These are phyloP conservation scores for Hipparchia semele DNA, from an alignment of 2,888 invertebrate genomes.

Conservation along the genomic window DNA sequence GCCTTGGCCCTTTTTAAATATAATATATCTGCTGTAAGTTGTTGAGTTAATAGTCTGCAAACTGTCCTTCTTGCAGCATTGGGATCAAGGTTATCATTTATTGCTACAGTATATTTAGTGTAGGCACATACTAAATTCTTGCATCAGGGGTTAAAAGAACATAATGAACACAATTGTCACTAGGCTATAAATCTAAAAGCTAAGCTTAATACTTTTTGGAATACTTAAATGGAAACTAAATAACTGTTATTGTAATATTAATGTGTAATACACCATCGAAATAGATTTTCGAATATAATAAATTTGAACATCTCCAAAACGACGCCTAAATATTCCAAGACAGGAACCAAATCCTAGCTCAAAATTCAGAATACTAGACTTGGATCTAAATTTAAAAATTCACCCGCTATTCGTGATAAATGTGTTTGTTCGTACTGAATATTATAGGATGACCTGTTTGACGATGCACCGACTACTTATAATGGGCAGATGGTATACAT, in stretches of 20 bases:
- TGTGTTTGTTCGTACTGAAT: slow-evolving; percentile 63
- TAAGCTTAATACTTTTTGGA: too few relatives aligned
- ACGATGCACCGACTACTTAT: slow-evolving; percentile 68
- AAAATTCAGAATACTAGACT: slow-evolving; percentile 48
- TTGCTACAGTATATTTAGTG: too few relatives aligned
- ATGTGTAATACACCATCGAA: not conserved
- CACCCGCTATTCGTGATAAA: slow-evolving; percentile 60
- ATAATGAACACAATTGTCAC: not conserved
- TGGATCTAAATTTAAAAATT: slow-evolving; percentile 54
- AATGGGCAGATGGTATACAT: slow-evolving; percentile 72
- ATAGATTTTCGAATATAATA: not conserved
- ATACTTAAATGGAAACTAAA: too few relatives aligned
- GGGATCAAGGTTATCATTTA: too few relatives aligned
- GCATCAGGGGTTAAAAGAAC: not conserved
- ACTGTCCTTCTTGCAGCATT: too few relatives aligned
- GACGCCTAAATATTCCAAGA: slow-evolving; percentile 26
- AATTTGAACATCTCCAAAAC: not conserved
- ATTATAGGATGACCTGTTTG: slow-evolving; percentile 71
- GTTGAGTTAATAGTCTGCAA: too few relatives aligned
- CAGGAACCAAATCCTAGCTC: slow-evolving; percentile 39
- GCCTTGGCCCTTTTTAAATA: too few relatives aligned
- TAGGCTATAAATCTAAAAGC: too few relatives aligned
- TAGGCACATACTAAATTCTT: not conserved
- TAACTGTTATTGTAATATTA: too few relatives aligned
- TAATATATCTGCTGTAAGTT: too few relatives aligned